Conservation (phyloP, 1,140 invertebrate genomes). For the Gyrodactylus bullatarudis region DNA sequence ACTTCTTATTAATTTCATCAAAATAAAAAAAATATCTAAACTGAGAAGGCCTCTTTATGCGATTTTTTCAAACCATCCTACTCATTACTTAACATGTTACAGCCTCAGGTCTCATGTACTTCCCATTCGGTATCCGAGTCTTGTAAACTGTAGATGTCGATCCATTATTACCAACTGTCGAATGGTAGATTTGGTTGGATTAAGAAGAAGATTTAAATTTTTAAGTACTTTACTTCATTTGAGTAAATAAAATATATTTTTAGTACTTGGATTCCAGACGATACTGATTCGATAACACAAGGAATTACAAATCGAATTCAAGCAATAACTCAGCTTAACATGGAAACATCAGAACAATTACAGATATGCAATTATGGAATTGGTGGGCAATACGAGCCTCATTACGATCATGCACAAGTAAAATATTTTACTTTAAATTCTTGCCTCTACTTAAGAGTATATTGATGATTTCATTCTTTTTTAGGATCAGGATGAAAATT, state of each 20-base stretch:
- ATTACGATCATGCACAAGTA: constrained; percentile 47
- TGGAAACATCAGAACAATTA: constrained; percentile 45
- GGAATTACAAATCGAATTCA: constrained; percentile 29
- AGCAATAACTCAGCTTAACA: constrained; percentile 43
- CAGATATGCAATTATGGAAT: constrained; percentile 80
- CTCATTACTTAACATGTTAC: too few species aligned
- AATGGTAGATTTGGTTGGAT: neutral
- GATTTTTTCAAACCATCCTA: too few species aligned
- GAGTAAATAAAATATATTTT: neutral
- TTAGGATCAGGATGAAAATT: constrained; percentile 43
- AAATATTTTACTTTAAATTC: neutral
- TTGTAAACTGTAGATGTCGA: too few species aligned
- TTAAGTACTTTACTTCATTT: too few species aligned
- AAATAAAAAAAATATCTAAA: too few species aligned
- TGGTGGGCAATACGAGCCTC: constrained; percentile 96
- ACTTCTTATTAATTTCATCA: too few species aligned
- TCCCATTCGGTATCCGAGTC: too few species aligned
- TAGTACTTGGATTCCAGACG: constrained; percentile 51
- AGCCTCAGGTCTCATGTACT: too few species aligned
- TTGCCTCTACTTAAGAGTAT: neutral
- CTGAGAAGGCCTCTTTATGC: too few species aligned
- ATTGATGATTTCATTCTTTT: neutral
- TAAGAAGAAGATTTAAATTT: too few species aligned
- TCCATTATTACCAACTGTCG: too few species aligned
- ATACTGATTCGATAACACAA: constrained; percentile 38